Base-by-base conservation (phyloP, 2,888 invertebrate species). In the Keiferia lycopersicella region DNA sequence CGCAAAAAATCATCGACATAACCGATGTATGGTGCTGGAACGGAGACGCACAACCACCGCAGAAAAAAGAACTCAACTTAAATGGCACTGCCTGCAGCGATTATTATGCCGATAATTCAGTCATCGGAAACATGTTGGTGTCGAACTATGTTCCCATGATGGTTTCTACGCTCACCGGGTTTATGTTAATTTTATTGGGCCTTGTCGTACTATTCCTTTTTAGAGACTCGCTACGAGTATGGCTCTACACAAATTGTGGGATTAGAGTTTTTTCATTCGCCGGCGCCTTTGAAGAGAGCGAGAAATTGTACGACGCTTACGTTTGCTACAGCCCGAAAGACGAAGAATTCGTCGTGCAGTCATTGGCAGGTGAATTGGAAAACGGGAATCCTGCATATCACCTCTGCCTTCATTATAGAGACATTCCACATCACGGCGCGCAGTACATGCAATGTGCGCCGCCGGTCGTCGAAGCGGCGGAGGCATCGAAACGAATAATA, bases 251-350 rank as follows among this genome's bases (percentile, higher is more conserved):
- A 64, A 95, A 96, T 72, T 97, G 97, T 88, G 97, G 97, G 0
- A 94, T 97, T 50, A 93, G 97, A 71, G 93, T 97, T 69, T 96
- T 96, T 83, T 93, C 95, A 10, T 95, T 95, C 64, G 92, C 94
- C 1, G 93, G 94, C 51, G 91, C 93, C 14, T 94, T 93, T 80
- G 97, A 96, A 82, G 96, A 96, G 76, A 94, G 95, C 67, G 96
- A 97, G 77, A 96, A 97, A 77, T 92, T 96, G 38, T 98, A 97
- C 87, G 98, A 98, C 82, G 98, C 97, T 59, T 98, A 98, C 83
- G 96, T 98, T 14, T 95, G 97, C 77, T 98, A 98, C 88, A 97
- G 97, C 74, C 96, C 96, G 53, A 97, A 96, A 88, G 98, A 98
- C 86, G 97, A 97, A 80, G 95, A 96, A 81, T 97, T 97, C 81